These are phyloP conservation scores for Stercorarius parasiticus DNA, from an alignment of 2,113 vertebrate species.

Conservation along the genomic window DNA sequence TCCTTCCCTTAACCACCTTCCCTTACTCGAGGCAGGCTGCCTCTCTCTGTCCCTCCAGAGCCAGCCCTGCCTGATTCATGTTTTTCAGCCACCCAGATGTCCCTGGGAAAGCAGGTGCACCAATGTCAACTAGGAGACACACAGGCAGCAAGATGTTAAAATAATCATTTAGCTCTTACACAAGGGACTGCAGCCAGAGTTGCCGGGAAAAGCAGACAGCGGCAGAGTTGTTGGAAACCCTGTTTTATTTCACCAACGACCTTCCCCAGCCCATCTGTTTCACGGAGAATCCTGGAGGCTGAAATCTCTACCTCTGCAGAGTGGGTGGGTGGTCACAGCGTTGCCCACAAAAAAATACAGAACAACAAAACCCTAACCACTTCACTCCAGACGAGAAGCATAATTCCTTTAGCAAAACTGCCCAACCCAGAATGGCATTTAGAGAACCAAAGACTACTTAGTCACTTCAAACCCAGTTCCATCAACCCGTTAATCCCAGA, in stretches of 20 bases:
- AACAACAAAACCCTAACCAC: background rate
- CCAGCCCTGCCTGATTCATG: background rate
- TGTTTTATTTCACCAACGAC: background rate
- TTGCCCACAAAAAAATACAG: background rate
- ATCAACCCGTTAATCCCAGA: background rate
- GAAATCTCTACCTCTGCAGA: background rate
- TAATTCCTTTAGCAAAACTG: background rate
- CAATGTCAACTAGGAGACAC: background rate
- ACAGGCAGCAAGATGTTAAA: background rate
- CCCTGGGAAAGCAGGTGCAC: background rate
- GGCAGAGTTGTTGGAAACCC: background rate
- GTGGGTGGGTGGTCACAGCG: background rate
- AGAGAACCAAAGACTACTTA: background rate
- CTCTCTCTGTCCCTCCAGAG: background rate
- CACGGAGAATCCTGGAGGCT: background rate
- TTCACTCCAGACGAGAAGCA: background rate
- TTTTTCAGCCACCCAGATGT: background rate
- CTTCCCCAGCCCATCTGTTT: background rate
- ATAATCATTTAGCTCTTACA: background rate
- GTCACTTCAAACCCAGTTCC: background rate
- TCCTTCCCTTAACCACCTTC: background rate
- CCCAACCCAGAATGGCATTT: background rate
- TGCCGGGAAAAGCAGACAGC: constrained; percentile 4
- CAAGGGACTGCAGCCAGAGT: background rate
- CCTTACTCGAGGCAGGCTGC: background rate